Conservation (phyloP, 1,140 invertebrate genomes). For the Zaprionus gabonicus region DNA sequence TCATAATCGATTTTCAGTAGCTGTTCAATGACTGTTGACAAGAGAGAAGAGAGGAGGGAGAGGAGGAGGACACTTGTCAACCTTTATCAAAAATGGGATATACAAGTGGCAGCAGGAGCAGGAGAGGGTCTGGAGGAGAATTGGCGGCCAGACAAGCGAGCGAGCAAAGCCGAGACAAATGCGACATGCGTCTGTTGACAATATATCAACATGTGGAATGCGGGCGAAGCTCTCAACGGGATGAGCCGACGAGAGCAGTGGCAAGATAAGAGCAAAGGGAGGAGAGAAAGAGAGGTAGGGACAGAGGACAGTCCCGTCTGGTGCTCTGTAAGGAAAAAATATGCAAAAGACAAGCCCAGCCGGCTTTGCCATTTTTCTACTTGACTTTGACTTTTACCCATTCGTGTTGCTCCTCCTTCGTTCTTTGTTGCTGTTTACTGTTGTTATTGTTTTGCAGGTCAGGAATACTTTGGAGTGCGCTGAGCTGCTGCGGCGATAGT, state of each 20-base stretch:
- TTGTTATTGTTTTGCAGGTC: constrained; percentile 29
- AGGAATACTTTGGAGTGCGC: constrained; percentile 3
- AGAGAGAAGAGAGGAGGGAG: constrained; percentile 9
- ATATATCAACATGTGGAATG: constrained; percentile 79
- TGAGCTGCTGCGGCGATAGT: background rate
- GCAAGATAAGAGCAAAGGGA: background rate
- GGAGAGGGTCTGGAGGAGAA: background rate
- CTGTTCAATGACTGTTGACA: constrained; percentile 73
- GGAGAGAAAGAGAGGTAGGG: background rate
- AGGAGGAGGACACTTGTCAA: constrained; percentile 59
- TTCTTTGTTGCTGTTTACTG: background rate
- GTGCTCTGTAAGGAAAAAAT: constrained; percentile 31
- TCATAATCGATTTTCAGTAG: constrained; percentile 78
- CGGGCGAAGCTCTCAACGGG: constrained; percentile 17
- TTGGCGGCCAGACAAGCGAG: constrained; percentile 21
- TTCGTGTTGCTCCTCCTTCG: background rate
- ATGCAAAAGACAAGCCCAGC: constrained; percentile 59
- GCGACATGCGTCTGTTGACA: constrained; percentile 82
- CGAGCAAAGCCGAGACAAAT: constrained; percentile 72
- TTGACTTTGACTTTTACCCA: constrained; percentile 59
- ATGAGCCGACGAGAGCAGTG: background rate
- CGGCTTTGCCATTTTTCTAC: constrained; percentile 66
- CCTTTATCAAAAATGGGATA: constrained; percentile 73
- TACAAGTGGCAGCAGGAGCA: constrained; percentile 16
- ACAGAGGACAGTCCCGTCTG: constrained; percentile 2